These are phyloP conservation scores for Notarius quadriscutis DNA, from an alignment of 2,113 vertebrate species.

Conservation along the genomic window DNA sequence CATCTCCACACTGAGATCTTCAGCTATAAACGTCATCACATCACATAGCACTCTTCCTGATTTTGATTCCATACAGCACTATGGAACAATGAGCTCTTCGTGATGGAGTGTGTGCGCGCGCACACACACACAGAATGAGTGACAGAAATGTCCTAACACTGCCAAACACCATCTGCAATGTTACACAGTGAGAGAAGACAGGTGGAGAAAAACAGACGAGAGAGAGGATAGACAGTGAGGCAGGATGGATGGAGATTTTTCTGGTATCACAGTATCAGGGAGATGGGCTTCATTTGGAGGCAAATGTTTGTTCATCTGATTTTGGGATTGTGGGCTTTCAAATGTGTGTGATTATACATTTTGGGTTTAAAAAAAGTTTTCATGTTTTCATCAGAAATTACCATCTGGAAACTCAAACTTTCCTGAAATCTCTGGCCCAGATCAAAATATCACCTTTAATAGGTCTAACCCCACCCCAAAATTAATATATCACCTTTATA, in stretches of 20 bases:
- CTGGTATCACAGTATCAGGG: not conserved
- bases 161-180: constrained; percentile 13
- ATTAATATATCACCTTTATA: too few relatives aligned
- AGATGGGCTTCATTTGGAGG: not conserved
- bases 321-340: not conserved
- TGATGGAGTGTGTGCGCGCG: too few relatives aligned
- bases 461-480: too few relatives aligned
- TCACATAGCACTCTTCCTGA: not conserved
- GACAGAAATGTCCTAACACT: not conserved
- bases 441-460: not conserved
- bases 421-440: not conserved
- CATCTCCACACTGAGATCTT: not conserved
- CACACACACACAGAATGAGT: not conserved
- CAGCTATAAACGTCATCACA: not conserved
- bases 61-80: not conserved
- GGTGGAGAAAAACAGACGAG: not conserved
- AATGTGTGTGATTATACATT: not conserved
- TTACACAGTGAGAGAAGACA: not conserved
- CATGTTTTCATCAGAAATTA: not conserved
- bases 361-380: too few relatives aligned
- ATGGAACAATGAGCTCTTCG: too few relatives aligned
- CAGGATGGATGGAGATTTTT: not conserved
- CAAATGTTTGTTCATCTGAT: not conserved
- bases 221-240: not conserved
- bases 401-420: not conserved